Percentiles rank a stretch among this genome's conserved stretches.
Conservation (phyloP, 2,113 vertebrate genomes). For the Neoarius graeffei region DNA sequence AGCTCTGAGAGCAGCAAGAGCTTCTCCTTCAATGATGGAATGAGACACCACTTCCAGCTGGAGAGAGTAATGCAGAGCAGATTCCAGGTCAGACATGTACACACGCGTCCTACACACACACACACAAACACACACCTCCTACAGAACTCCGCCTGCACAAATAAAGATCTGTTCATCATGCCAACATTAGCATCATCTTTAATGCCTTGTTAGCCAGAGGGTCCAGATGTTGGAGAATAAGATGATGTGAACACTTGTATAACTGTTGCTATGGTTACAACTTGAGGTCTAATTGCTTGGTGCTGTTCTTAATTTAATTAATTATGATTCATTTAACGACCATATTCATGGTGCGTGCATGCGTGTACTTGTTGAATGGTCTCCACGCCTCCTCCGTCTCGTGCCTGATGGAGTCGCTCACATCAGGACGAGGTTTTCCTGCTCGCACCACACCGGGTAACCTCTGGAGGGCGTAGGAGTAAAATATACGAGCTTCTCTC, state of each 20-base stretch:
- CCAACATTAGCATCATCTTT: background rate
- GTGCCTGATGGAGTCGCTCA: accelerated
- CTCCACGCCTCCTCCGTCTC: conserved; percentile 57
- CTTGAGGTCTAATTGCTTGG: background rate
- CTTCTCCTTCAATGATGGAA: conserved; percentile 67
- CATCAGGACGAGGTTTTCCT: conserved; percentile 57
- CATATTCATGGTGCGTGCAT: background rate
- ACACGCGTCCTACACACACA: conserved; percentile 75
- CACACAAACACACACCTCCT: conserved; percentile 11
- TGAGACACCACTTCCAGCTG: conserved; percentile 79
- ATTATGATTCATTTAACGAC: background rate
- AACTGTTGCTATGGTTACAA: background rate
- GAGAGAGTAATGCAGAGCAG: conserved; percentile 83
- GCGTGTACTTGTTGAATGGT: conserved; percentile 75
- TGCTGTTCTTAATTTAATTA: background rate
- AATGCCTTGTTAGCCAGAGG: background rate
- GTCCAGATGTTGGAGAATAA: background rate
- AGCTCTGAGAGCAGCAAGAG: conserved; percentile 74
- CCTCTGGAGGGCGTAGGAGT: conserved; percentile 79
- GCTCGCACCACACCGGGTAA: conserved; percentile 73
- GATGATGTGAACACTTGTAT: background rate
- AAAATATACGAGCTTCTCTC: conserved; percentile 78
- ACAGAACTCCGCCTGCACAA: background rate
- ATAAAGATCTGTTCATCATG: background rate
- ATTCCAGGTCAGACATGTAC: conserved; percentile 92